Percentiles rank a stretch among this genome's conserved stretches.
phyloP scores from a whole-genome alignment of 2,113 vertebrate species.

The Mystacornis crossleyi region DNA sequence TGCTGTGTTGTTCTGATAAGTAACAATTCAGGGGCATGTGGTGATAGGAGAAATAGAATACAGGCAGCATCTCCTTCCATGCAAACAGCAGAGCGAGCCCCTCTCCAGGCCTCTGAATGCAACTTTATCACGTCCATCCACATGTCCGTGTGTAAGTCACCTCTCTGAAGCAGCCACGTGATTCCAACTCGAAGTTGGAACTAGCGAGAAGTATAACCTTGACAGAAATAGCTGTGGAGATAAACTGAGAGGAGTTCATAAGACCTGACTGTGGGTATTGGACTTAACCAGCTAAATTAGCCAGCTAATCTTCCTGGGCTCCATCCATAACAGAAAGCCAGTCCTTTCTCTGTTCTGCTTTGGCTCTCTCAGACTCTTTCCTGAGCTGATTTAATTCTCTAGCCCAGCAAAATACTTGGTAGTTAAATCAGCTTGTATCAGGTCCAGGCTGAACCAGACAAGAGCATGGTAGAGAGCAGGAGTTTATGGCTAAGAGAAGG shows the following conservation, averaged over 20 bases:
- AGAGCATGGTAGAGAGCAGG: background rate
- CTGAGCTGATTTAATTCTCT: background rate
- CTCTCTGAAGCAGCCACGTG: background rate
- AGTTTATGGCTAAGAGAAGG: background rate
- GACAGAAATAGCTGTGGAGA: background rate
- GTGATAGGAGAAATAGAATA: background rate
- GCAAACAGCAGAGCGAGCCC: background rate
- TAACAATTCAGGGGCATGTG: background rate
- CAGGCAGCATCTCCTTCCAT: rapidly evolving
- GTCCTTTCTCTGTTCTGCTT: background rate
- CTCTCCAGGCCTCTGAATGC: background rate
- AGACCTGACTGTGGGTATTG: background rate
- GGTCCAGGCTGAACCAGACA: background rate
- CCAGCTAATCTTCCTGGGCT: background rate
- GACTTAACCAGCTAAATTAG: background rate
- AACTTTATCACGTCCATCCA: background rate
- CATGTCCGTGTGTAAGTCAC: rapidly evolving
- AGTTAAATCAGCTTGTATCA: background rate
- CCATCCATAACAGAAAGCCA: background rate
- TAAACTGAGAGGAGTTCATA: background rate
- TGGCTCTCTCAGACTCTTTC: background rate
- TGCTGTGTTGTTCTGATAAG: background rate
- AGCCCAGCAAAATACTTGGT: background rate
- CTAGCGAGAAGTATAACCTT: background rate
- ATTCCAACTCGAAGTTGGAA: background rate